Evolutionary conservation across 1,140 invertebrate genomes (phyloP), one percentile per base, ranked within the genome.

Genomic region (Homarus americanus): DNA sequence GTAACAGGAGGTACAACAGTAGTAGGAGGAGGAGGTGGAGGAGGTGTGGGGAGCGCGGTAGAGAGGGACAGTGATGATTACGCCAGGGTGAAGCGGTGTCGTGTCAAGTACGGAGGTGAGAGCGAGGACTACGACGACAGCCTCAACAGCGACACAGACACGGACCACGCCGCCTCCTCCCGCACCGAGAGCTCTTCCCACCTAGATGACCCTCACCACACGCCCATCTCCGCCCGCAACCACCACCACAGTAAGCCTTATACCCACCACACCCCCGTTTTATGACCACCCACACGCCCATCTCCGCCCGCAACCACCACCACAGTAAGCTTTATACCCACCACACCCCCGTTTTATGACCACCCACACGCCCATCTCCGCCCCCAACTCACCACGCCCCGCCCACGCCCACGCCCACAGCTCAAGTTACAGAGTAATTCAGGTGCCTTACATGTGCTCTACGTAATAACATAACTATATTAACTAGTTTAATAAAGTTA

Each of bases 141-240:
- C 38, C 75, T 91, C 0, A 86, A 85, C 69, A 92, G 85, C 58
- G 82, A 93, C 80, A 92, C 92, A 3, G 92, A 92, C 85, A 90
- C 91, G 2, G 92, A 93, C 40, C 85, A 92, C 63, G 86, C 91
- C 3, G 87, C 91, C 36, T 92, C 91, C 20, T 92, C 91, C 0
- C 85, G 91, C 17, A 92, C 91, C 5, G 91, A 92, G 82, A 92
- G 91, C 72, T 92, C 91, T 0, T 89, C 91, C 17, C 91, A 92
- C 80, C 86, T 92, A 1, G 91, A 92, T 38, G 92, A 93, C 95
- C 93, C 94, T 66, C 94, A 96, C 96, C 94, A 95, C 96, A 91
- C 75, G 28, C 73, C 82, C 58, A 34, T 84, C 49, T 89, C 86
- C 1, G 40, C 76, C 38, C 66, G 91, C 2, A 92, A 92, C 44